These are phyloP conservation scores for Siphamia tubifer DNA, from an alignment of 2,113 vertebrate species.

Conservation along the genomic window DNA sequence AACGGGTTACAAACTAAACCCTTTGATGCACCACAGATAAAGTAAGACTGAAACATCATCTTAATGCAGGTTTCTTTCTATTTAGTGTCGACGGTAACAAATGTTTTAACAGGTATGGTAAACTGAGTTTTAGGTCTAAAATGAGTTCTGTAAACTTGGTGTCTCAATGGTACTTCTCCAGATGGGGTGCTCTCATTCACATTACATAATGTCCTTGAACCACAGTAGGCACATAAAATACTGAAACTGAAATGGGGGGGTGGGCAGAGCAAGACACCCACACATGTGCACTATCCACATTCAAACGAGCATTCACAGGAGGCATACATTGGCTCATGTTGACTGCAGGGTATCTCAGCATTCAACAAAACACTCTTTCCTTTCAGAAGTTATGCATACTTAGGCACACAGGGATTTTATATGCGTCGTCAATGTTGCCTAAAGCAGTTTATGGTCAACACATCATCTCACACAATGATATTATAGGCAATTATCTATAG, in stretches of 20 bases:
- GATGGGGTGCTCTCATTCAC: constrained; percentile 63
- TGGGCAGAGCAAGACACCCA: constrained; percentile 52
- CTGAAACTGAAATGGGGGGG: constrained; percentile 43
- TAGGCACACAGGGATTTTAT: constrained; percentile 11
- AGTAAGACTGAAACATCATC: no score
- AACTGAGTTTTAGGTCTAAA: constrained; percentile 32
- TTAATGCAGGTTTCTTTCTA: no score
- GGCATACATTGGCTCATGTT: constrained; percentile 9
- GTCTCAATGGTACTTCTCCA: constrained; percentile 68
- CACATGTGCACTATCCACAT: constrained; percentile 54
- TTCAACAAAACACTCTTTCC: constrained; percentile 16
- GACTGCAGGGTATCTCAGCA: constrained; percentile 39
- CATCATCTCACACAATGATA: background rate
- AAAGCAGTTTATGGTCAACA: background rate
- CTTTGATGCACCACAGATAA: no score
- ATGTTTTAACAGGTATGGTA: constrained; percentile 46
- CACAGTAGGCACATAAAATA: constrained; percentile 50
- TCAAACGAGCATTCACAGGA: constrained; percentile 44
- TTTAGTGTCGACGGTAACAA: constrained; percentile 31
- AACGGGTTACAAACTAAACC: no score
- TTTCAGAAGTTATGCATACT: background rate
- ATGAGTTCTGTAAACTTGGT: constrained; percentile 50
- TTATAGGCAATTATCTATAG: background rate
- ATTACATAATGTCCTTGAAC: constrained; percentile 73
- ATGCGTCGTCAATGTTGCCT: background rate